phyloP scores from a whole-genome alignment of 2,797 vertebrate species.

The Valencia hispanica region DNA sequence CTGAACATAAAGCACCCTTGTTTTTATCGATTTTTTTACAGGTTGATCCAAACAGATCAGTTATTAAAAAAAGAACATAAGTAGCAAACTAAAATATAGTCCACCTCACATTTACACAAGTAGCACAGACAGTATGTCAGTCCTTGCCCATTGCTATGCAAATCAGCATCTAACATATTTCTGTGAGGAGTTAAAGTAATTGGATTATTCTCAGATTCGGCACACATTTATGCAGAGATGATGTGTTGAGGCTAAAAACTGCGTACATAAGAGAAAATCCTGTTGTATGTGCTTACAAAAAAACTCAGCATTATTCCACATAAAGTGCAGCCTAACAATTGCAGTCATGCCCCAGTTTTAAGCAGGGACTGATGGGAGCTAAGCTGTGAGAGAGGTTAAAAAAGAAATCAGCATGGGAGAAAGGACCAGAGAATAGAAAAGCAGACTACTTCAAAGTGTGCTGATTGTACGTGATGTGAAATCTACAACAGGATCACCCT shows the following conservation, averaged over 20 bases:
- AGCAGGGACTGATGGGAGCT: constrained; percentile 55
- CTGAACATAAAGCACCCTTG: constrained; percentile 40
- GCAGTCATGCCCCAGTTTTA: constrained; percentile 58
- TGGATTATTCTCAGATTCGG: constrained; percentile 2
- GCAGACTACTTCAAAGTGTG: constrained; percentile 70
- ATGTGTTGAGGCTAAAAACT: constrained; percentile 16
- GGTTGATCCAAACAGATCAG: constrained; percentile 70
- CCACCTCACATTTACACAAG: constrained; percentile 5
- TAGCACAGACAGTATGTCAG: constrained; percentile 16
- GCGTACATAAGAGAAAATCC: constrained; percentile 35
- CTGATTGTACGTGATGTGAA: constrained; percentile 67
- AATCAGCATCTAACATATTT: constrained; percentile 30
- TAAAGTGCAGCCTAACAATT: constrained; percentile 54
- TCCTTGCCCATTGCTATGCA: constrained; percentile 14
- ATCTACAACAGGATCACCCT: constrained; percentile 67
- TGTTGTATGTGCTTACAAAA: constrained; percentile 40
- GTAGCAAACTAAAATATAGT: constrained; percentile 40
- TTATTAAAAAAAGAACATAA: constrained; percentile 48
- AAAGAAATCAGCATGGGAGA: constrained; percentile 60
- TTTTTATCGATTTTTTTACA: constrained; percentile 40
- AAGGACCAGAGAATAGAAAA: constrained; percentile 53
- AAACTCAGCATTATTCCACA: constrained; percentile 45
- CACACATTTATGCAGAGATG: constrained; percentile 7
- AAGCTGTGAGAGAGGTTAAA: constrained; percentile 57
- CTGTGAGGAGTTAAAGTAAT: constrained; percentile 3